These are phyloP conservation scores for Sesamia inferens DNA, from an alignment of 2,888 invertebrate genomes.

Conservation along the genomic window DNA sequence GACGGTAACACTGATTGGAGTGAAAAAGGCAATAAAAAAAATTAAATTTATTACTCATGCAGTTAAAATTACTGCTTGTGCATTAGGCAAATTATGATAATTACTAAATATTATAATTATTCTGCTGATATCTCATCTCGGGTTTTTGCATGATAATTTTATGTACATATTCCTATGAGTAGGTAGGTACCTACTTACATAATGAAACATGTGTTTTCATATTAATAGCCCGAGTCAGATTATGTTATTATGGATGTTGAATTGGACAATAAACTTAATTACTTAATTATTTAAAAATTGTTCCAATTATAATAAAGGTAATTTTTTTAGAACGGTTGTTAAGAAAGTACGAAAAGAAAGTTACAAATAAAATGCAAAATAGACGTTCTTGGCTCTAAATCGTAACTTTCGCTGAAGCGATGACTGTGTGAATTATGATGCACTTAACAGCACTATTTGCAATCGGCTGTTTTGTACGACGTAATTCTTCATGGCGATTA, in stretches of 20 bases:
- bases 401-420: constrained; percentile 65
- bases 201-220: constrained; percentile 30
- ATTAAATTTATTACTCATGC: neutral
- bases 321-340: constrained; percentile 47
- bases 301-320: constrained; percentile 56
- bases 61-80: neutral
- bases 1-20: neutral
- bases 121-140: neutral
- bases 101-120: constrained; percentile 13
- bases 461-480: constrained; percentile 63
- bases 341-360: constrained; percentile 68
- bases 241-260: constrained; percentile 20
- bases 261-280: constrained; percentile 36
- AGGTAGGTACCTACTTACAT: constrained; percentile 4
- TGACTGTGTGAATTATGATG: constrained; percentile 68
- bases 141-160: constrained; percentile 13
- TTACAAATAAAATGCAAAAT: constrained; percentile 64
- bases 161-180: constrained; percentile 11
- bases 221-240: constrained; percentile 15
- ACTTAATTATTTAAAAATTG: constrained; percentile 55
- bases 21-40: neutral
- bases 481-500: constrained; percentile 67
- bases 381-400: constrained; percentile 52
- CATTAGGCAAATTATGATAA: constrained; percentile 2
- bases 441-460: constrained; percentile 67